Percentiles rank a stretch among this genome's conserved stretches.
Conservation (phyloP, 2,888 invertebrate species). For the Agrochola lychnidis region DNA sequence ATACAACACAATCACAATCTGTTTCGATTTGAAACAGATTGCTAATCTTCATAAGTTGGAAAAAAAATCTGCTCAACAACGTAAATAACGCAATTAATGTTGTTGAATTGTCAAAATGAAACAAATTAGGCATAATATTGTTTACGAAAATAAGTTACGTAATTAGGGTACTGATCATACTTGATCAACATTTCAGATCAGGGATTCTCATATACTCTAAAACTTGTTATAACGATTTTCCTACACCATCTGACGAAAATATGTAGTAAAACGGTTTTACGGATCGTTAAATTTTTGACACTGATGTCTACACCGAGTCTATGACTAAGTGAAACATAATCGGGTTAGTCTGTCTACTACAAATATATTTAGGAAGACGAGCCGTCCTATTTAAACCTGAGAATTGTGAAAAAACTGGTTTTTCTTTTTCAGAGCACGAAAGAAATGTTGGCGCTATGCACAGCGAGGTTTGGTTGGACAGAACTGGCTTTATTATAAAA, state of each 20-base stretch:
- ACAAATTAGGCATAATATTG: no score
- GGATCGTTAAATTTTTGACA: slow-evolving; percentile 15
- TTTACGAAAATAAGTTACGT: no score
- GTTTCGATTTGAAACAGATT: no score
- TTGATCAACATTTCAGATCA: neutral
- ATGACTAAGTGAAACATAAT: slow-evolving; percentile 41
- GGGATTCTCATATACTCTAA: neutral
- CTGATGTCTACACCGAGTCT: slow-evolving; percentile 16
- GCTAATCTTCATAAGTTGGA: no score
- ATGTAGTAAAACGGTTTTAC: slow-evolving; percentile 10
- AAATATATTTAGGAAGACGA: slow-evolving; percentile 33
- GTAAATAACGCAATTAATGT: no score
- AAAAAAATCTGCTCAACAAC: no score
- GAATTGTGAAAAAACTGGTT: neutral
- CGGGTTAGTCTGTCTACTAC: slow-evolving; percentile 32
- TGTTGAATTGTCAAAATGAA: no score
- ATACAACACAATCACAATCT: no score
- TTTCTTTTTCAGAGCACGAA: slow-evolving; percentile 1
- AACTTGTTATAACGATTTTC: neutral
- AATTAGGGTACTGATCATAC: neutral
- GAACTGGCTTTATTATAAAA: slow-evolving; percentile 2
- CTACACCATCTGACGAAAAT: slow-evolving; percentile 5
- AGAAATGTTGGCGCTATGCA: neutral
- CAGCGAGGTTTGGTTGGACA: neutral
- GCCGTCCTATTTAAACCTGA: slow-evolving; percentile 35